Base-by-base conservation (phyloP, 2,797 vertebrate species). In the Pseudomugil gertrudae region DNA sequence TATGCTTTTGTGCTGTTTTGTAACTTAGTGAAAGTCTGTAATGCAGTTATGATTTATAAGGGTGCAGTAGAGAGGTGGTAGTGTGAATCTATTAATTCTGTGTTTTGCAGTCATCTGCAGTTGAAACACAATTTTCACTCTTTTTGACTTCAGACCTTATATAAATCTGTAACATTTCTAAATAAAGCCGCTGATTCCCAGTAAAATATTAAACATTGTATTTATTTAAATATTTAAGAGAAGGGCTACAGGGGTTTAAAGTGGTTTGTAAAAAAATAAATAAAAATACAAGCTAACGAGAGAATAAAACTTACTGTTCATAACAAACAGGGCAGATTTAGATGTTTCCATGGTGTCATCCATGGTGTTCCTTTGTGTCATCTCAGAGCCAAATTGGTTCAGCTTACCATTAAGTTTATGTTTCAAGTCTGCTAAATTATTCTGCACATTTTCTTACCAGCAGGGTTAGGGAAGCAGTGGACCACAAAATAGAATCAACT, bases 391-490 rank as follows among this genome's bases (percentile, higher is more conserved):
- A 75, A 63, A 84, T 83, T 77, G 80, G 81, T 77, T 78, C 64
- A 84, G 85, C 70, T 81, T 71, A 54, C 78, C 80, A 70, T 82
- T 80, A 87, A 80, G 84, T 90, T 92, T 84, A 85, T 66, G 79
- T 90, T 90, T 92, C 76, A 80, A 87, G 83, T 88, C 84, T 70
- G 74, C 84, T 90, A 84, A 88, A 75, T 90, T 79, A 75, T 60
- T 78, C 87, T 90, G 86, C 84, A 84, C 89, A 93, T 90, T 91
- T 91, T 89, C 89, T 76, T 69, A 79, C 66, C 59, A 61, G 77
- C 81, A 81, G 66, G 76, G 79, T 75, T 70, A 73, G 77, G 65
- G 74, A 85, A 79, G 81, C 87, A 85, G 76, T 76, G 74, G 85
- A 90, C 83, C 89, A 80, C 82, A 89, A 90, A 90, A 94, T 90